A percentile compares a stretch with the other conserved stretches of the same genome.
Conservation (phyloP, 2,888 invertebrate species). For the Pomacea canaliculata region DNA sequence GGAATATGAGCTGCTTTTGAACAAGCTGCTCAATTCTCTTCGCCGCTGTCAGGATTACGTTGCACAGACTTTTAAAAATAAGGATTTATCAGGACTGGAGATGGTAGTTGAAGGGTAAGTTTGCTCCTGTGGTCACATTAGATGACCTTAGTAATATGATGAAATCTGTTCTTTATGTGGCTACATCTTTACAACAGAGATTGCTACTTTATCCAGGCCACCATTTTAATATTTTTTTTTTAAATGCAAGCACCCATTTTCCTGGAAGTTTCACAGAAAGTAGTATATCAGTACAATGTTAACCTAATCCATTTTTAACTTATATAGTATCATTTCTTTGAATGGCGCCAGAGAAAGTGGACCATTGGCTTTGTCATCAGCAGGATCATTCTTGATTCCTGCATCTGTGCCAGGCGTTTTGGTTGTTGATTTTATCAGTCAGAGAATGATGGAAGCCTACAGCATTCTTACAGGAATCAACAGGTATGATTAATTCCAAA, state of each 20-base stretch:
- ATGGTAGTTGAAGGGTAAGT: constrained; percentile 90
- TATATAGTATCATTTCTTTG: neutral
- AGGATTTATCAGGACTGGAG: constrained; percentile 80
- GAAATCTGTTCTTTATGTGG: no score
- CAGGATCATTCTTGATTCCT: constrained; percentile 93
- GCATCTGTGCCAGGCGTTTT: constrained; percentile 90
- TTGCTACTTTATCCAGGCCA: no score
- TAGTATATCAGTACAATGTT: neutral
- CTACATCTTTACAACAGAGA: no score
- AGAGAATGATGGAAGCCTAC: constrained; percentile 82
- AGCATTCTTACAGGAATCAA: constrained; percentile 81
- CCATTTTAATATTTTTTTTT: neutral
- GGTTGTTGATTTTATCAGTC: constrained; percentile 85
- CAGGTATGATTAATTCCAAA: constrained; percentile 73
- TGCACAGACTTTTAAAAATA: constrained; percentile 76
- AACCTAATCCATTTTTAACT: neutral
- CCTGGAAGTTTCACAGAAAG: neutral
- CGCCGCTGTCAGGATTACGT: constrained; percentile 79
- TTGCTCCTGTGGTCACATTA: no score
- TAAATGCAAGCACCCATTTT: neutral
- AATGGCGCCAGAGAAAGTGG: constrained; percentile 83
- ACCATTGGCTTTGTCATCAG: constrained; percentile 91
- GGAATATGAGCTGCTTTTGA: constrained; percentile 86
- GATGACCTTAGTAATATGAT: no score
- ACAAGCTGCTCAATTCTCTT: constrained; percentile 86